These are phyloP conservation scores for Ephydatia muelleri DNA, from an alignment of 37 sponge, comb jelly and placozoan genomes.

Conservation along the genomic window DNA sequence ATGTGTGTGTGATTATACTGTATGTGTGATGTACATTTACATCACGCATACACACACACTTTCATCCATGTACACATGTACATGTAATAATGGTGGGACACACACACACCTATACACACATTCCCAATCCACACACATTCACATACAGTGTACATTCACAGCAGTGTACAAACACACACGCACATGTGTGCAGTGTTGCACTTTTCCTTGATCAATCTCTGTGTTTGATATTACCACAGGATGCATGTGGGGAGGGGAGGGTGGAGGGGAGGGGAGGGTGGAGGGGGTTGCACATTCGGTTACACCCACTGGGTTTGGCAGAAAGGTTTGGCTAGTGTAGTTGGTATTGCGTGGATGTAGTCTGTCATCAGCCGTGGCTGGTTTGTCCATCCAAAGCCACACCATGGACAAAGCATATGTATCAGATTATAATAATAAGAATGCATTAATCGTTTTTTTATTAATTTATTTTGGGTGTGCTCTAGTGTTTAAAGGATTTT, in stretches of 20 bases:
- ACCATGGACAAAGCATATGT: too few relatives aligned
- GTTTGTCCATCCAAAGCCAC: too few relatives aligned
- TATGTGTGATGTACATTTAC: not conserved
- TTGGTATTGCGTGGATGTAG: not conserved
- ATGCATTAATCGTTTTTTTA: too few relatives aligned
- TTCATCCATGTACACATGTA: not conserved
- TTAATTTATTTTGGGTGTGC: too few relatives aligned
- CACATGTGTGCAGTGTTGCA: too few relatives aligned
- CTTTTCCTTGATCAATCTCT: not conserved
- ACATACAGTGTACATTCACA: too few relatives aligned
- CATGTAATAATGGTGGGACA: too few relatives aligned
- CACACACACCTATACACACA: too few relatives aligned
- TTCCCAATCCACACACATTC: too few relatives aligned
- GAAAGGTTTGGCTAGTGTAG: not conserved
- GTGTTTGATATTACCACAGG: not conserved
- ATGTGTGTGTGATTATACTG: slow-evolving; percentile 38
- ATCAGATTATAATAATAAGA: too few relatives aligned
- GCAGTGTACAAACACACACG: too few relatives aligned
- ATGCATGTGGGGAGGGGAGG: slow-evolving; percentile 7
- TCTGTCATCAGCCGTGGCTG: not conserved
- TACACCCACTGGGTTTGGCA: not conserved
- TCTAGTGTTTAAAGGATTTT: not conserved
- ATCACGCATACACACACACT: not conserved
- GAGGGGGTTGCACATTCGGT: not conserved
- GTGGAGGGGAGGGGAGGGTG: slow-evolving; percentile 1